Percentiles rank a stretch among this genome's conserved stretches.
Evolutionary conservation across 1,140 invertebrate genomes (phyloP).

Genomic region (Alviniconcha marisindica): DNA sequence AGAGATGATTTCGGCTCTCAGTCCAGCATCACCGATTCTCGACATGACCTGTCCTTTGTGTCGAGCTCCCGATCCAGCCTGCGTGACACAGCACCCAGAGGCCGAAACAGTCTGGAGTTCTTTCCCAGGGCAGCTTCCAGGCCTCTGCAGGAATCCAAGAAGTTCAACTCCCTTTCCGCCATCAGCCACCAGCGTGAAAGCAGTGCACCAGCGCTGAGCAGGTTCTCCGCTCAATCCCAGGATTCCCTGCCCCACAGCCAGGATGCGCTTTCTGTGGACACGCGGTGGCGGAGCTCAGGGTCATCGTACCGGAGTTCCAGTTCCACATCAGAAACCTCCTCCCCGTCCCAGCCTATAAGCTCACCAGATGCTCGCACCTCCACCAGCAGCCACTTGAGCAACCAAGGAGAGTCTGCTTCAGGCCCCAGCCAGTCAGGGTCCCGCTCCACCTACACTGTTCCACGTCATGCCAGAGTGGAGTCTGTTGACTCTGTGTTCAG

Average conservation of each 20-base stretch:
- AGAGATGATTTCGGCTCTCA: constrained; percentile 62
- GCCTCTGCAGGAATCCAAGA: constrained; percentile 19
- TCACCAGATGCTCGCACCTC: background rate
- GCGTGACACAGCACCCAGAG: constrained; percentile 30
- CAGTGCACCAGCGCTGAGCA: background rate
- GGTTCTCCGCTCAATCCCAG: background rate
- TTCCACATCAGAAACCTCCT: background rate
- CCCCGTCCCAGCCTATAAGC: background rate
- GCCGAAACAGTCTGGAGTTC: constrained; percentile 62
- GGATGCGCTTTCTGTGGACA: background rate
- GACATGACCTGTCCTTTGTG: constrained; percentile 47
- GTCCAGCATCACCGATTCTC: constrained; percentile 55
- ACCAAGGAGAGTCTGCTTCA: background rate
- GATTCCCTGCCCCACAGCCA: background rate
- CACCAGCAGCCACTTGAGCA: background rate
- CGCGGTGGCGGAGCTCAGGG: too few species aligned
- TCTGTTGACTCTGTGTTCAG: constrained; percentile 8
- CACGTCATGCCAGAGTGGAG: background rate
- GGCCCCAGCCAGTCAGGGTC: background rate
- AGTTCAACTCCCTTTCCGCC: constrained; percentile 13
- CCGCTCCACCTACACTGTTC: background rate
- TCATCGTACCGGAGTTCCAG: background rate
- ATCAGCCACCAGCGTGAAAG: constrained; percentile 6
- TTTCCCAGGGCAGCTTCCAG: background rate
- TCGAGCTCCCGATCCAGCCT: constrained; percentile 34